A percentile compares a stretch with the other conserved stretches of the same genome.
Evolutionary conservation across 1,140 invertebrate genomes (phyloP).

Genomic region (Achatina immaculata): DNA sequence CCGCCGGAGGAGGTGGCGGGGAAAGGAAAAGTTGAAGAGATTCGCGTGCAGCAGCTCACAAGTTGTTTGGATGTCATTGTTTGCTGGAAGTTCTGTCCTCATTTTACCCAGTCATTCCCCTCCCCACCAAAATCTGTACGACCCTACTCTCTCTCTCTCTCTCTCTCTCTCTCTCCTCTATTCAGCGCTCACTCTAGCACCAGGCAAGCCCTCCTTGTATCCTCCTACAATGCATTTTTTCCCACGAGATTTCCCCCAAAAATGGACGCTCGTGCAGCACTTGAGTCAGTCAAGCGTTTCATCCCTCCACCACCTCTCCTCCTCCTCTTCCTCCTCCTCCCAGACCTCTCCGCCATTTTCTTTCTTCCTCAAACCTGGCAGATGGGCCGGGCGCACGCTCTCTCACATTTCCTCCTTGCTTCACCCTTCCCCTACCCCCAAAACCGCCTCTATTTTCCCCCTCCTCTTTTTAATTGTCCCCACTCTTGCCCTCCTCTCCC

Average conservation of each 20-base stretch:
- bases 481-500: not conserved
- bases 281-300: not conserved
- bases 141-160: not conserved
- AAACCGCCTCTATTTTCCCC: not conserved
- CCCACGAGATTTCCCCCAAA: conserved; percentile 8
- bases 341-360: not conserved
- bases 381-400: conserved; percentile 13
- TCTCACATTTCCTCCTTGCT: not conserved
- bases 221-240: not conserved
- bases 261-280: not conserved
- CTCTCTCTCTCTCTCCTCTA: not conserved
- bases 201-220: not conserved
- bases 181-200: not conserved
- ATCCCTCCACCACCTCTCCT: not conserved
- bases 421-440: not conserved
- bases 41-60: not conserved
- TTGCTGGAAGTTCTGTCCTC: conserved; percentile 2
- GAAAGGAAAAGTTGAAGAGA: not conserved
- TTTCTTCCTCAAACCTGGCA: conserved; percentile 4
- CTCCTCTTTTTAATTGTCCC: not conserved
- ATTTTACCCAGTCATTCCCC: not conserved
- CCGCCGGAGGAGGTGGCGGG: not conserved
- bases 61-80: not conserved
- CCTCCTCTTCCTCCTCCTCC: not conserved
- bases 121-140: not conserved